phyloP scores from a whole-genome alignment of 1,140 invertebrate species.

The Cotesia vestalis region DNA sequence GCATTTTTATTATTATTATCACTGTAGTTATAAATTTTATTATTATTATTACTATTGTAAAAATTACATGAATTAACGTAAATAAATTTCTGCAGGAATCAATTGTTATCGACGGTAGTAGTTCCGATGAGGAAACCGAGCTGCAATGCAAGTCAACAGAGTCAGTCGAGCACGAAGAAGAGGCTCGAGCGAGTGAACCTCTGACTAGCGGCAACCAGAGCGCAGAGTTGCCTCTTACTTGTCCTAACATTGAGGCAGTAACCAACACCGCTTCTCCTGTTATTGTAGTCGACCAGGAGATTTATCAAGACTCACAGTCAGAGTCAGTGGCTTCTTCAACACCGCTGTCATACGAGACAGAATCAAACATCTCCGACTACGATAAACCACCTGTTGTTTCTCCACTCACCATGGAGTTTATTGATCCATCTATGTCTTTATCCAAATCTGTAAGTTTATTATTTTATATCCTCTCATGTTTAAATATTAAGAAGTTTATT shows the following conservation, averaged over 20 bases:
- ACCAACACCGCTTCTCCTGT: conserved; percentile 10
- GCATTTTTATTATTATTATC: too few relatives aligned
- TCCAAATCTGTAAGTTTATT: conserved; percentile 54
- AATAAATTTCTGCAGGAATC: conserved; percentile 48
- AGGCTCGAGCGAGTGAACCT: conserved; percentile 32
- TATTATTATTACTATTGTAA: conserved; percentile 25
- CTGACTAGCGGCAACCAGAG: conserved; percentile 1
- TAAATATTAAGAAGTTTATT: too few relatives aligned
- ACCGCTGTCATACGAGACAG: not conserved
- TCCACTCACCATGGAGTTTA: conserved; percentile 40
- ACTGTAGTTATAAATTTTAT: conserved; percentile 17
- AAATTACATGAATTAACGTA: too few relatives aligned
- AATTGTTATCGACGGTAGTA: conserved; percentile 51
- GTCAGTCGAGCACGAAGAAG: conserved; percentile 49
- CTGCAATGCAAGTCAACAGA: conserved; percentile 39
- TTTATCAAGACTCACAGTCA: conserved; percentile 6
- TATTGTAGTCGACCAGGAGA: not conserved
- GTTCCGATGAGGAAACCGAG: conserved; percentile 46
- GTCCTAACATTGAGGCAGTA: not conserved
- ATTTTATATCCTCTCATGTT: conserved; percentile 24
- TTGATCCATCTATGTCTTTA: conserved; percentile 53
- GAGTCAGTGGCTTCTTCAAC: not conserved
- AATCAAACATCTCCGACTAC: conserved; percentile 18
- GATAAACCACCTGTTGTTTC: not conserved
- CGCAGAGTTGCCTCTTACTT: conserved; percentile 4